A percentile compares a stretch with the other conserved stretches of the same genome.
phyloP scores from a whole-genome alignment of 2,888 invertebrate genomes.

The Melanargia galathea region DNA sequence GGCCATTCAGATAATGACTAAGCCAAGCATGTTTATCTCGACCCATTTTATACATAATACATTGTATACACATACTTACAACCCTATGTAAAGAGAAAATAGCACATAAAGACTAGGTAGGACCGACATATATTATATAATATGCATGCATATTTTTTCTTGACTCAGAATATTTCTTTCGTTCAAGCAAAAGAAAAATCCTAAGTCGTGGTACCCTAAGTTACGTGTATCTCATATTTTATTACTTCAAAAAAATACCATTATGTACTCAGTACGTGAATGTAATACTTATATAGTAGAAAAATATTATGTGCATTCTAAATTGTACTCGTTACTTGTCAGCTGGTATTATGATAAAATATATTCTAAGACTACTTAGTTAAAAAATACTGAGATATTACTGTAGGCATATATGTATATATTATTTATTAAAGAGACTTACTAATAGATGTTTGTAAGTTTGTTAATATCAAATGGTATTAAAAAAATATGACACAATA shows the following conservation, averaged over 20 bases:
- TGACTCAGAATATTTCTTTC: constrained; percentile 18
- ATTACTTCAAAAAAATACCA: not conserved
- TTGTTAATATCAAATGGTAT: constrained; percentile 5
- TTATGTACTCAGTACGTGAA: constrained; percentile 6
- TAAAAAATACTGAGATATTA: constrained; percentile 20
- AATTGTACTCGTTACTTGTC: constrained; percentile 30
- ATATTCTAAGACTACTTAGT: constrained; percentile 18
- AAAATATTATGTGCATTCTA: constrained; percentile 29
- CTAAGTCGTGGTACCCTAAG: not conserved
- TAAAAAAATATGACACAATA: constrained; percentile 30
- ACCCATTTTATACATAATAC: constrained; percentile 35
- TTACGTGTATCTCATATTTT: constrained; percentile 14
- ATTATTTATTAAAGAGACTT: not conserved
- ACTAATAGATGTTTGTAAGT: not conserved
- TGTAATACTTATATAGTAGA: constrained; percentile 30
- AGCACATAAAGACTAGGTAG: constrained; percentile 45
- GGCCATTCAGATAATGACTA: constrained; percentile 35
- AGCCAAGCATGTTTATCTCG: constrained; percentile 45
- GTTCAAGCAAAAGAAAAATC: constrained; percentile 23
- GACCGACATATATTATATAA: constrained; percentile 23
- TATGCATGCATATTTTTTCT: constrained; percentile 25
- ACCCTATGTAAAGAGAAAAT: constrained; percentile 35
- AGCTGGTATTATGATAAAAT: not conserved
- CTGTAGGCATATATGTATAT: not conserved
- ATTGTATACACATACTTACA: constrained; percentile 37